Percentiles rank a stretch among this genome's conserved stretches.
phyloP scores from a whole-genome alignment of 1,140 invertebrate species.

The Papilio polyxenes region DNA sequence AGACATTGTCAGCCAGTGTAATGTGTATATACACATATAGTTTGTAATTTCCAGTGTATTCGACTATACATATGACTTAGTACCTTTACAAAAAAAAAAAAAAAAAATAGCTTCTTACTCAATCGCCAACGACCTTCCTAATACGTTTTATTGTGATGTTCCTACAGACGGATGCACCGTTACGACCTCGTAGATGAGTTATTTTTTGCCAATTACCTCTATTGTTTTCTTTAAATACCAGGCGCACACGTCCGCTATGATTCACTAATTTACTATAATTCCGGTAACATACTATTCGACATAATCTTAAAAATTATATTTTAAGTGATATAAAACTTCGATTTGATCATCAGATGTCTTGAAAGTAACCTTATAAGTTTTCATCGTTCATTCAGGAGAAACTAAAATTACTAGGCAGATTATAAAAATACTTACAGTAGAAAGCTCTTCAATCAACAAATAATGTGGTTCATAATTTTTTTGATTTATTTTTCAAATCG shows the following conservation, averaged over 20 bases:
- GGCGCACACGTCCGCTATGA: conserved; percentile 16
- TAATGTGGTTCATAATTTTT: too few relatives aligned
- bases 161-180: conserved; percentile 34
- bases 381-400: too few relatives aligned
- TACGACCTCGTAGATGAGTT: conserved; percentile 25
- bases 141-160: conserved; percentile 30
- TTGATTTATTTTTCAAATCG: too few relatives aligned
- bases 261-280: conserved; percentile 11
- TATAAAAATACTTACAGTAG: not conserved
- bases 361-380: too few relatives aligned
- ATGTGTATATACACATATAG: too few relatives aligned
- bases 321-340: too few relatives aligned
- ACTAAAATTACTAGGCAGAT: not conserved
- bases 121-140: not conserved
- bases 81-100: not conserved
- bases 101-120: not conserved
- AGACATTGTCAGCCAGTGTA: too few relatives aligned
- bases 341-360: too few relatives aligned
- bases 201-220: conserved; percentile 34
- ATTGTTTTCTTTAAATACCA: conserved; percentile 37
- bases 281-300: not conserved
- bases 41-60: not conserved
- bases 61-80: too few relatives aligned
- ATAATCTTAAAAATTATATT: not conserved
- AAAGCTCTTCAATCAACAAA: too few relatives aligned